Conservation (phyloP, 2,797 vertebrate genomes). For the Halcyon badia region DNA sequence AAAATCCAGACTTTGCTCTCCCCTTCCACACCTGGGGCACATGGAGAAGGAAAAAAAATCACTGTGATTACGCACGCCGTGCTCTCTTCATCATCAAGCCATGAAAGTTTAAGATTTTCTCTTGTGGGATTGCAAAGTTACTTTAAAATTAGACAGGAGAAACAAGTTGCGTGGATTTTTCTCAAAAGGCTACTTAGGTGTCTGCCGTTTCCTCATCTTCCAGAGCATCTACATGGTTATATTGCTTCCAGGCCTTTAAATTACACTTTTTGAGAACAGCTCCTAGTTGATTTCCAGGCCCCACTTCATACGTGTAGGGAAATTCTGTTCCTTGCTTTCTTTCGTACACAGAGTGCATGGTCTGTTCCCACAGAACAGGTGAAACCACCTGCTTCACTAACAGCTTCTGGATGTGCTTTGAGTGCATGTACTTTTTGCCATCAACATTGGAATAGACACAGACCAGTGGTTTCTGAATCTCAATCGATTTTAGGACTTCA, state of each 20-base stretch:
- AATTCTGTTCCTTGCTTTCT: conserved; percentile 86
- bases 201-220: neutral
- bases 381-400: conserved; percentile 90
- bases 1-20: neutral
- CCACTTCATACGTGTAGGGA: conserved; percentile 91
- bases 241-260: conserved; percentile 88
- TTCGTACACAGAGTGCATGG: conserved; percentile 90
- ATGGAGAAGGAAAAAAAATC: neutral
- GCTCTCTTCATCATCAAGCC: neutral
- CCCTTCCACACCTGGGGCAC: neutral
- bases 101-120: neutral
- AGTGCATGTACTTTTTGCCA: conserved; percentile 87
- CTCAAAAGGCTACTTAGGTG: neutral
- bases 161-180: neutral
- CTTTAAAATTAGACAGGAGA: neutral
- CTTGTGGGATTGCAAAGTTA: neutral
- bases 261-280: conserved; percentile 89
- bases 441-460: conserved; percentile 91
- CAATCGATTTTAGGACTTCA: conserved; percentile 83
- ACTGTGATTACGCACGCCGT: fast-evolving
- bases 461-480: conserved; percentile 86
- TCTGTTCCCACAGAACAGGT: conserved; percentile 96
- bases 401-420: conserved; percentile 82
- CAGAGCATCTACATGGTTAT: conserved; percentile 82
- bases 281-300: conserved; percentile 92